These are phyloP conservation scores for Sycobia sp. DNA, from an alignment of 1,140 invertebrate species.

Conservation along the genomic window DNA sequence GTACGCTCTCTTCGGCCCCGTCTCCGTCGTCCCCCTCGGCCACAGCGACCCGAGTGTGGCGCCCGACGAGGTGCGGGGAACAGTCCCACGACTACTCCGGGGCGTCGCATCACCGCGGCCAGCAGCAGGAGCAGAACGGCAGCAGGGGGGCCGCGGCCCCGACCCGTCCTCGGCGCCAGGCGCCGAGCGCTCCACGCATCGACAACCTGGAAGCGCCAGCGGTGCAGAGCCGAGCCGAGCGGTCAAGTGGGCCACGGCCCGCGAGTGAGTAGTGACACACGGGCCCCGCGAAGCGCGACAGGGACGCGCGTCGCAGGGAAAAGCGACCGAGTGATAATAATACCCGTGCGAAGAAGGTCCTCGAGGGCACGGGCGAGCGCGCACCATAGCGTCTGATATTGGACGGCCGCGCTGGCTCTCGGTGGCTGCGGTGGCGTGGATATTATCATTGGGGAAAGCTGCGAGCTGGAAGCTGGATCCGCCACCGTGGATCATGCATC, in stretches of 20 bases:
- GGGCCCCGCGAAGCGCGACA: neutral
- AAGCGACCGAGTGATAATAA: neutral
- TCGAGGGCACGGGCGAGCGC: neutral
- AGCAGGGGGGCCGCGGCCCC: neutral
- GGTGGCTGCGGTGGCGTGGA: neutral
- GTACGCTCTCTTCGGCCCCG: neutral
- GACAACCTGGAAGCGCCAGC: neutral
- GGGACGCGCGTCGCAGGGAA: neutral
- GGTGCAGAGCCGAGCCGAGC: neutral
- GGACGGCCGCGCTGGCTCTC: neutral
- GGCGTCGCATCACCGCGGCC: neutral
- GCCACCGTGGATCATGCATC: neutral
- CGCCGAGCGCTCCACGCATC: neutral
- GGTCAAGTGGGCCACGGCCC: constrained; percentile 5
- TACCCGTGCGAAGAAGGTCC: too few species aligned
- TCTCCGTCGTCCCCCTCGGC: neutral
- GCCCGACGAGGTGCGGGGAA: neutral
- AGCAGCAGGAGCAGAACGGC: neutral
- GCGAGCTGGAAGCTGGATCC: neutral
- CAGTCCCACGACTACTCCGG: neutral
- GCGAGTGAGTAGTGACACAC: too few species aligned
- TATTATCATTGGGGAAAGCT: neutral
- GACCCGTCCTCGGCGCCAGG: neutral
- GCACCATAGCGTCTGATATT: too few species aligned
- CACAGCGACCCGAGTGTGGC: neutral